Base-by-base conservation (phyloP, 2,888 invertebrate genomes). In the Ommatoiulus sabulosus region DNA sequence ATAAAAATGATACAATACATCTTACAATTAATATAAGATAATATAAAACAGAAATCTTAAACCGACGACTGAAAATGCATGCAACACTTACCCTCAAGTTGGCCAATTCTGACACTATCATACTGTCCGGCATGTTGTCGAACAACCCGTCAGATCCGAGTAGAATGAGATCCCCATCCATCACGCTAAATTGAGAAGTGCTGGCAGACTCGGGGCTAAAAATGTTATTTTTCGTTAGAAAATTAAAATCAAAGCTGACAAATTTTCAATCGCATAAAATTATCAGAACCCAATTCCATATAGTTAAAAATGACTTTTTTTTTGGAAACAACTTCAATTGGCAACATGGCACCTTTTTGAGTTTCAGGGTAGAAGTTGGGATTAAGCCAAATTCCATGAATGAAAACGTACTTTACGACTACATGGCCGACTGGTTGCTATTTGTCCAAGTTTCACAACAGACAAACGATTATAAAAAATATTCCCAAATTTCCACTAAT, bases 111-210 rank as follows among this genome's bases (percentile, higher is more conserved):
- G 96, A 96, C 91, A 98, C 94, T 91, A 99, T 95, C 92, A 98
- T 94, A 90, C 96, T 95, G 91, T 97, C 97, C 90, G 98, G 98
- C 91, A 99, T 96, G 94, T 99, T 99, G 94, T 99, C 99, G 94
- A 99, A 99, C 89, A 99, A 97, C 88, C 99, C 99, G 93, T 99
- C 99, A 0, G 99, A 99, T 44, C 98, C 99, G 88, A 99, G 95
- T 72, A 99, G 94, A 91, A 99, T 97, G 35, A 94, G 91, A 93
- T 99, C 99, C 87, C 98, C 98, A 92, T 97, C 96, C 93, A 97
- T 96, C 6, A 97, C 97, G 3, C 95, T 95, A 93, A 98, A 97
- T 92, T 97, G 96, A 43, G 96, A 95, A 80, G 96, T 97, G 90
- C 97, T 96, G 35, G 98, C 98, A 87, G 97, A 96, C 91, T 98